Base-by-base conservation (phyloP, 2,797 vertebrate species). In the Xerus rutilus region DNA sequence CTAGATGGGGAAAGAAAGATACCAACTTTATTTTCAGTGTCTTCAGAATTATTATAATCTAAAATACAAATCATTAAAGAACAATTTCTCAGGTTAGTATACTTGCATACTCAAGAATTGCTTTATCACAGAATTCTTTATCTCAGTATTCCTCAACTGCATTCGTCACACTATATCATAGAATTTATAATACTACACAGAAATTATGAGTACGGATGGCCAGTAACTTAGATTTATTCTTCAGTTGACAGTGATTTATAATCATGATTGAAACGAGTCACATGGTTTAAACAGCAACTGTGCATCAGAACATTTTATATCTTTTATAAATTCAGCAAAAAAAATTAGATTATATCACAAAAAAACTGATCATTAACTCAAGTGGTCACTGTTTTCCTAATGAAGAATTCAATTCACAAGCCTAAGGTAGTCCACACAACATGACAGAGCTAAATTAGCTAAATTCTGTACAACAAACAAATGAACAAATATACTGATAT, bases 1-100 rank as follows among this genome's bases (percentile, higher is more conserved):
- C 99, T 99, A 97, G 20, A 87, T 25, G 13, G 20, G 1, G 4
- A 3, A 12, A 67, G 39, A 89, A 86, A 92, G 49, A 52, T 4
- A 7, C 35, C 47, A 96, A 67, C 74, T 85, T 91, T 88, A 93
- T 45, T 90, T 47, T 72, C n/a, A 52, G 2, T 79, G 12, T 52
- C 91, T 87, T 94, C 5, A 96, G 83, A 81, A 47, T 78, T 83
- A n/a, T 15, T 86, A 39, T 15, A 84, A 86, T 1, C 32, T 72
- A 72, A 83, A 93, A 87, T 69, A 81, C 17, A 11, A 95, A 85
- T 25, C 47, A 77, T 30, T 72, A 81, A 93, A 92, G 62, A 93
- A 0, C 54, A 91, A 65, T 90, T 88, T 76, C 73, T 81, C 62
- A 59, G 52, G 18, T 74, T 94, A 59, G 5, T 86, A 2, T 49